Conservation (phyloP, 1,140 invertebrate species). For the Nomia melanderi region DNA sequence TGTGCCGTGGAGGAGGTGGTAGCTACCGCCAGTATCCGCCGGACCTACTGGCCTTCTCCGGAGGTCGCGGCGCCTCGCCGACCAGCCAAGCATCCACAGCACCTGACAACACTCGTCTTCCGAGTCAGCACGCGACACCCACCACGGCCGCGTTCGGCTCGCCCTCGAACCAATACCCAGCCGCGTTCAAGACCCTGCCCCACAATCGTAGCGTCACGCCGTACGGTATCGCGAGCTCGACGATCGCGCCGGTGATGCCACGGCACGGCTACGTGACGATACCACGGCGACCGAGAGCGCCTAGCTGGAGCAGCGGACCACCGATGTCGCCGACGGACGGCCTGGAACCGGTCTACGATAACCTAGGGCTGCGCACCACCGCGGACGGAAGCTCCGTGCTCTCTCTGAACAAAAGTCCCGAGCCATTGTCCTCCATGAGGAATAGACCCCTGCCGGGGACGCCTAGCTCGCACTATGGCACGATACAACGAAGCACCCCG, state of each 20-base stretch:
- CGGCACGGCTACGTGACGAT: conserved; percentile 92
- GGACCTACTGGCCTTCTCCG: conserved; percentile 90
- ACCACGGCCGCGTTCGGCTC: conserved; percentile 71
- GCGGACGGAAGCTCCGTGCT: conserved; percentile 91
- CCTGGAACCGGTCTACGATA: conserved; percentile 91
- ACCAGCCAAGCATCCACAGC: conserved; percentile 88
- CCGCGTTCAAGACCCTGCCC: conserved; percentile 85
- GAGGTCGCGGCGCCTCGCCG: conserved; percentile 80
- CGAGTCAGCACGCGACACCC: conserved; percentile 80
- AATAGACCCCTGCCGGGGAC: conserved; percentile 80
- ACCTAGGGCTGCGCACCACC: conserved; percentile 90
- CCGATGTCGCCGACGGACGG: conserved; percentile 82
- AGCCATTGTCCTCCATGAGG: conserved; percentile 76
- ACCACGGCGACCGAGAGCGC: conserved; percentile 89
- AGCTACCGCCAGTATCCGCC: conserved; percentile 86
- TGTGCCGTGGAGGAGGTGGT: conserved; percentile 71
- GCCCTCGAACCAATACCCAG: conserved; percentile 73
- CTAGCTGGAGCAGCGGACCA: conserved; percentile 87
- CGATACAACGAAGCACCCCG: conserved; percentile 72
- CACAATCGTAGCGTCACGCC: conserved; percentile 88
- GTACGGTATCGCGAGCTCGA: conserved; percentile 82
- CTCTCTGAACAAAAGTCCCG: conserved; percentile 85
- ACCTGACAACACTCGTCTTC: conserved; percentile 83
- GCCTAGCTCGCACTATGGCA: conserved; percentile 82
- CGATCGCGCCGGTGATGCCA: conserved; percentile 83